Evolutionary conservation across 2,113 vertebrate species (phyloP).

Genomic region (Melanerpes aurifrons): DNA sequence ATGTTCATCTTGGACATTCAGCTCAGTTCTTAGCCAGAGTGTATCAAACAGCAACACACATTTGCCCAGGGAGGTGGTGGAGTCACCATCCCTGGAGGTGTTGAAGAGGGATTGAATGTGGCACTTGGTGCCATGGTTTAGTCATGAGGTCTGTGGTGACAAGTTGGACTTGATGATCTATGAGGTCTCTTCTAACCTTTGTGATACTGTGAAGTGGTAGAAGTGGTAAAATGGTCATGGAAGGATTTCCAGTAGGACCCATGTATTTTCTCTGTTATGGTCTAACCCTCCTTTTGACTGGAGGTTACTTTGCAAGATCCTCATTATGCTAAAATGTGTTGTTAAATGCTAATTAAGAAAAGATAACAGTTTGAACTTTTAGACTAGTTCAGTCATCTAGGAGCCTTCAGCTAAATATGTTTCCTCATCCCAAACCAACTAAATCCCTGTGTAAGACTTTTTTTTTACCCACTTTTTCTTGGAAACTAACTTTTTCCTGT

Average conservation of each 20-base stretch:
- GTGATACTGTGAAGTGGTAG: background rate
- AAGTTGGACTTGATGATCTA: too few relatives aligned
- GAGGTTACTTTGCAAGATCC: background rate
- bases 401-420: background rate
- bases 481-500: conserved; percentile 2
- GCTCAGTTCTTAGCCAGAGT: conserved; percentile 7
- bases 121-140: too few relatives aligned
- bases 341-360: conserved; percentile 28
- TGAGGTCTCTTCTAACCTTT: too few relatives aligned
- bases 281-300: background rate
- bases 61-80: too few relatives aligned
- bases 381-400: background rate
- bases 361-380: background rate
- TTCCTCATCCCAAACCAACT: background rate
- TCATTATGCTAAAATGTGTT: conserved; percentile 2
- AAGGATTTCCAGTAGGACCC: background rate
- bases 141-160: too few relatives aligned
- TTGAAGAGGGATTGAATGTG: too few relatives aligned
- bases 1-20: background rate
- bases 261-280: conserved; percentile 6
- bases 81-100: too few relatives aligned
- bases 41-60: background rate
- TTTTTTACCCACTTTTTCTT: background rate
- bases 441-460: background rate
- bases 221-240: background rate